A percentile compares a stretch with the other conserved stretches of the same genome.
Evolutionary conservation across 2,113 vertebrate genomes (phyloP).

Genomic region (Phalacrocorax brasilianus): DNA sequence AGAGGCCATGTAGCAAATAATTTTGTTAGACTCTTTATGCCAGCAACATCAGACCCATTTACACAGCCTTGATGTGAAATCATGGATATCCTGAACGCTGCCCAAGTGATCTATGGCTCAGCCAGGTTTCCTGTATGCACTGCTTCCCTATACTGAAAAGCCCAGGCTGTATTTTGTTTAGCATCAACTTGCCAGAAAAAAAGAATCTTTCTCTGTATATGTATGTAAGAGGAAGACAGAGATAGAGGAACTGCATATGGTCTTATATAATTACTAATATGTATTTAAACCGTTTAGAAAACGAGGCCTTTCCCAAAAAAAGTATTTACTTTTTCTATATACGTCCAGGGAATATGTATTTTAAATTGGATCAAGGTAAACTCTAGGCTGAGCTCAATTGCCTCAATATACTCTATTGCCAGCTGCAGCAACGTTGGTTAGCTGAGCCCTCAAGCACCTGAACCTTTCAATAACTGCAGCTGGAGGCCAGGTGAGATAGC

Average conservation of each 20-base stretch:
- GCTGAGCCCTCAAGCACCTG: neutral
- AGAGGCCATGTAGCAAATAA: neutral
- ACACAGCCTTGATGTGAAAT: neutral
- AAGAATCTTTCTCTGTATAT: neutral
- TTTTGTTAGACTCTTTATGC: neutral
- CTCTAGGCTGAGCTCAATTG: neutral
- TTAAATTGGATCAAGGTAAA: constrained; percentile 26
- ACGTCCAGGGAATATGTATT: neutral
- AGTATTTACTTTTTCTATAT: neutral
- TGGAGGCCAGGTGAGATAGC: neutral
- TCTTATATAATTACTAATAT: neutral
- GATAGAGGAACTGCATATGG: neutral
- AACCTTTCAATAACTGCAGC: neutral
- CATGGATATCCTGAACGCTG: neutral
- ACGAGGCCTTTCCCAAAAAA: neutral
- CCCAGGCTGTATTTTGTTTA: neutral
- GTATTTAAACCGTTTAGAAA: constrained; percentile 48
- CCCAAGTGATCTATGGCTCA: neutral
- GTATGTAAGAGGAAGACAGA: neutral
- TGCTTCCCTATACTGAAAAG: neutral
- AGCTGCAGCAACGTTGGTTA: neutral
- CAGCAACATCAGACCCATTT: neutral
- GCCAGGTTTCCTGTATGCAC: neutral
- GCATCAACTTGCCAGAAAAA: neutral
- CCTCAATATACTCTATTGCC: neutral